phyloP scores from a whole-genome alignment of 2,888 invertebrate species.

The Panzeria rudis region DNA sequence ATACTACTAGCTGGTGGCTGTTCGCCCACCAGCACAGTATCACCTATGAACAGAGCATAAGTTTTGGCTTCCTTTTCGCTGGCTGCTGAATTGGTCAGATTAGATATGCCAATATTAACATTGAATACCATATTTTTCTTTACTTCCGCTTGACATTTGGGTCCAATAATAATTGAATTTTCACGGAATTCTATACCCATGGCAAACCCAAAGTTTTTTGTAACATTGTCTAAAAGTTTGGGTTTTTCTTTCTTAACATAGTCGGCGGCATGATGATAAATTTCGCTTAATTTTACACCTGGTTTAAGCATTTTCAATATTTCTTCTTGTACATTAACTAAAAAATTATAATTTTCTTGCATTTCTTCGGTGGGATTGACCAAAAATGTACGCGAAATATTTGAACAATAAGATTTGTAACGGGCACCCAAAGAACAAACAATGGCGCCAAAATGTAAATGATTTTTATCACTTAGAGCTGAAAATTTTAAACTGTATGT shows the following conservation, averaged over 20 bases:
- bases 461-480: conserved; percentile 96
- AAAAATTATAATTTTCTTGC: conserved; percentile 95
- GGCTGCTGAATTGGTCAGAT: conserved; percentile 91
- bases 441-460: conserved; percentile 97
- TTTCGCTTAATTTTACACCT: conserved; percentile 92
- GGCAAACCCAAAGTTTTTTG: conserved; percentile 98
- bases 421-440: conserved; percentile 97
- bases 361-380: conserved; percentile 94
- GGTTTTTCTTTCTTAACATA: conserved; percentile 95
- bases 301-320: conserved; percentile 93
- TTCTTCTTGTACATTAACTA: conserved; percentile 95
- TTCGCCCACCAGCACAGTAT: conserved; percentile 97
- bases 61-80: conserved; percentile 93
- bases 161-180: conserved; percentile 94
- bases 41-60: conserved; percentile 97
- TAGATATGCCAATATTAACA: conserved; percentile 95
- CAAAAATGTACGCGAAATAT: conserved; percentile 97
- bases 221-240: conserved; percentile 93
- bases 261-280: conserved; percentile 92
- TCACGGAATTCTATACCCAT: conserved; percentile 99
- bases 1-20: conserved; percentile 93
- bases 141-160: conserved; percentile 91
- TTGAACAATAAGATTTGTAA: conserved; percentile 99
- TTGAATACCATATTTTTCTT: conserved; percentile 99
- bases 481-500: conserved; percentile 98